Percentiles rank a stretch among this genome's conserved stretches.
phyloP scores from a whole-genome alignment of 2,888 invertebrate genomes.

The Brachyopa scutellaris region DNA sequence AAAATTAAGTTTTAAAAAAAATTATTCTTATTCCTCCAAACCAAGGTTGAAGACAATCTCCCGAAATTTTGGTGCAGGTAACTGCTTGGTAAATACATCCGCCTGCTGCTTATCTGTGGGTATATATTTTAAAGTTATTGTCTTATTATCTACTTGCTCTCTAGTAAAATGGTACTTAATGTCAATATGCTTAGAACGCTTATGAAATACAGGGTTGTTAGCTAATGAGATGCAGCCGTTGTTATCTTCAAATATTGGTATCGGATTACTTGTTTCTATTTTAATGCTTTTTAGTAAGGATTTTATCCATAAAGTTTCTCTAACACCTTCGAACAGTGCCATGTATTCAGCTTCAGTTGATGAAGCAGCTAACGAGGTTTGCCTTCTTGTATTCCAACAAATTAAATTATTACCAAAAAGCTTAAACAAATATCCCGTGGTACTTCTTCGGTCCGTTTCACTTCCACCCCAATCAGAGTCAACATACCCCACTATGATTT shows the following conservation, averaged over 20 bases:
- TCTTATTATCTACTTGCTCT: too few species aligned
- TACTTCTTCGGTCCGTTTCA: constrained; percentile 50
- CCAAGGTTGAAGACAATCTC: too few species aligned
- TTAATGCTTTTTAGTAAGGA: constrained; percentile 17
- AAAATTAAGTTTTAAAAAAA: too few species aligned
- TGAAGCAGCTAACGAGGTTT: constrained; percentile 51
- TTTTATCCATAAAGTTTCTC: constrained; percentile 38
- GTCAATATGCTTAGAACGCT: constrained; percentile 44
- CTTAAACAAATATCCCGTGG: constrained; percentile 56
- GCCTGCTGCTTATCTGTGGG: too few species aligned
- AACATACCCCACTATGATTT: constrained; percentile 19
- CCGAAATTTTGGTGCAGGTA: too few species aligned
- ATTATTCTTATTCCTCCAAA: too few species aligned
- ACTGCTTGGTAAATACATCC: too few species aligned
- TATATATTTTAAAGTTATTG: too few species aligned
- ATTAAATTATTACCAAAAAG: constrained; percentile 33
- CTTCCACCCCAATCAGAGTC: constrained; percentile 39
- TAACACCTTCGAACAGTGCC: constrained; percentile 40
- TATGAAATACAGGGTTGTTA: constrained; percentile 31
- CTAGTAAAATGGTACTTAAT: too few species aligned
- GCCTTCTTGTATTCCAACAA: constrained; percentile 54
- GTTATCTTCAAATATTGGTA: constrained; percentile 18
- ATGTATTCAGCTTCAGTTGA: constrained; percentile 49
- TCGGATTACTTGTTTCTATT: constrained; percentile 10
- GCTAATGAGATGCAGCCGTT: constrained; percentile 13